A percentile compares a stretch with the other conserved stretches of the same genome.
Conservation (phyloP, 2,113 vertebrate genomes). For the Melanocharis versteri region DNA sequence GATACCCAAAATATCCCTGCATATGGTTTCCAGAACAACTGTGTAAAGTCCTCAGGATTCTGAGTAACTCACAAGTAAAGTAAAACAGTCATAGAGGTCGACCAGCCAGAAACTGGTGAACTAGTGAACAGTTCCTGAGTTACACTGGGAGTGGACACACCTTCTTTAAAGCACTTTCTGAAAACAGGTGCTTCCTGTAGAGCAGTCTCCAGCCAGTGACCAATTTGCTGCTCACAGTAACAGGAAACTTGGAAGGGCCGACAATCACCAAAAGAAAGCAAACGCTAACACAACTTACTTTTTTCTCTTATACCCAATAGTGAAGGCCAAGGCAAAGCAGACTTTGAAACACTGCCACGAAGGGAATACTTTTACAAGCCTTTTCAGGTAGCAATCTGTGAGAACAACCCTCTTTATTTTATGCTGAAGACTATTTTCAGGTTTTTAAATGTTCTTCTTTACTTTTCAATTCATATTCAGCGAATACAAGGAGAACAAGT, state of each 20-base stretch:
- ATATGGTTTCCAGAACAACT: background rate
- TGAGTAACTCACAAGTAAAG: background rate
- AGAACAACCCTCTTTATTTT: background rate
- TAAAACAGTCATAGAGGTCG: background rate
- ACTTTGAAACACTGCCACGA: background rate
- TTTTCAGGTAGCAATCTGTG: background rate
- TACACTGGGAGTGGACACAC: background rate
- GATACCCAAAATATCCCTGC: background rate
- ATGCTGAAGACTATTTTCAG: background rate
- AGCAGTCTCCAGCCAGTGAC: background rate
- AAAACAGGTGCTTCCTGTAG: background rate
- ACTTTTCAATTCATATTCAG: slow-evolving; percentile 13
- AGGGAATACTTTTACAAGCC: background rate
- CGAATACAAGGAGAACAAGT: background rate
- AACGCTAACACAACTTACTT: background rate
- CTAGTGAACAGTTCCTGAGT: background rate
- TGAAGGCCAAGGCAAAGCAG: background rate
- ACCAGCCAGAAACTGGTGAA: background rate
- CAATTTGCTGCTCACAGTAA: background rate
- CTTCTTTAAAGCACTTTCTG: background rate
- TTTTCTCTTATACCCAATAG: background rate
- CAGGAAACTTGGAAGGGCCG: background rate
- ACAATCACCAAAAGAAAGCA: background rate
- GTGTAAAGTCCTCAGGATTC: background rate
- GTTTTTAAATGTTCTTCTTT: background rate